Percentiles rank a stretch among this genome's conserved stretches.
Evolutionary conservation across 2,797 vertebrate species (phyloP).

Genomic region (Thunnus albacares): DNA sequence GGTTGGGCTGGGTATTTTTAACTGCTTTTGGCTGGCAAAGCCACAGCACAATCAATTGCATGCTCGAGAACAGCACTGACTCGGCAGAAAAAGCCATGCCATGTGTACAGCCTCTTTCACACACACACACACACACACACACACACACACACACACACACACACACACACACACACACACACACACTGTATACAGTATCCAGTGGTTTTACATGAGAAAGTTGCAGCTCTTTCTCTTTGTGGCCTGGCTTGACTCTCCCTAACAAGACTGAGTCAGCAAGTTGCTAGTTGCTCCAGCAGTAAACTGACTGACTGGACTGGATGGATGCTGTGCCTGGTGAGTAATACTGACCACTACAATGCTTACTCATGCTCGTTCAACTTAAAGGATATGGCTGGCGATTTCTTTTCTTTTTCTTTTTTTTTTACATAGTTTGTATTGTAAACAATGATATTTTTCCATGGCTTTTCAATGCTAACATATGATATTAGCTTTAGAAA

Average conservation of each 20-base stretch:
- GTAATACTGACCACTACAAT: constrained; percentile 33
- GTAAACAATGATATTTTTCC: neutral
- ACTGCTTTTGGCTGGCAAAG: constrained; percentile 82
- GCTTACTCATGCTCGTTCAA: constrained; percentile 9
- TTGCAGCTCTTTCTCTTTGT: constrained; percentile 63
- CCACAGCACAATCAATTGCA: constrained; percentile 81
- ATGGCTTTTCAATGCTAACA: neutral
- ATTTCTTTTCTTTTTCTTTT: neutral
- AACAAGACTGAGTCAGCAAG: constrained; percentile 74
- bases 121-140: constrained; percentile 17
- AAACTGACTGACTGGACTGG: constrained; percentile 43
- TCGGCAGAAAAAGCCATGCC: constrained; percentile 69
- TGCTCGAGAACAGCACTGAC: constrained; percentile 77
- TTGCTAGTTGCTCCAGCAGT: constrained; percentile 45
- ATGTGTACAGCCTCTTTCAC: constrained; percentile 37
- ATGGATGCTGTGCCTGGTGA: constrained; percentile 24
- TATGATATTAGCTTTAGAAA: too few relatives aligned
- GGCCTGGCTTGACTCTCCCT: constrained; percentile 70
- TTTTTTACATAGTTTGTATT: neutral
- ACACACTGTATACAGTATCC: constrained; percentile 58
- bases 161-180: constrained; percentile 15
- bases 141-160: constrained; percentile 24
- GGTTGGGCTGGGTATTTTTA: constrained; percentile 83
- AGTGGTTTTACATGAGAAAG: constrained; percentile 73
- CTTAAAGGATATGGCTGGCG: neutral